Base-by-base conservation (phyloP, 2,113 vertebrate genomes). In the Tricholaema leucomelas region DNA sequence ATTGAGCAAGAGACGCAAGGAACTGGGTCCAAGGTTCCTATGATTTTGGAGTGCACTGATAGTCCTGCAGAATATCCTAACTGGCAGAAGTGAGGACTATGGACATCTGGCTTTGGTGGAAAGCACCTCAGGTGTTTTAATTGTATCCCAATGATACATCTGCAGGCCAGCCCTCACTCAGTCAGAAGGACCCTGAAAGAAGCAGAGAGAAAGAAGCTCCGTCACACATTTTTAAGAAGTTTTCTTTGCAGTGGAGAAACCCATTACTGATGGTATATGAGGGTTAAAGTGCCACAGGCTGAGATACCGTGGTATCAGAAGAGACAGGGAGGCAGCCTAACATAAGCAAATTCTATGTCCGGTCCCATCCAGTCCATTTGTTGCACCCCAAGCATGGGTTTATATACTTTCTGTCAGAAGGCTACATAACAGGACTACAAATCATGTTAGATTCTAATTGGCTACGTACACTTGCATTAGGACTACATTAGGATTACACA, bases 181-280 rank as follows among this genome's bases (percentile, higher is more conserved):
- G 10, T 40, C 56, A 74, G 36, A 70, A 63, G 3, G 11, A 9
- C 17, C 25, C 15, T 67, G 65, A 56, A 71, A 8, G 14, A 67
- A 42, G 10, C 8, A 71, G 17, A 15, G 7, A 55, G 9, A 56
- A 81, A 8, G 7, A 21, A 83, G 11, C 5, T 77, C 6, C 42
- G 10, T 63, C 36, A 18, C 16, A 3, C 0, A 19, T 73, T 16
- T 61, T 85, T 24, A 15, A 73, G n/a, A n/a, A 82, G 23, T 28
- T 63, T 13, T 13, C 17, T 40, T 74, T 52, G 36, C 1, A 1
- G 18, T 12, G 9, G 38, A 64, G 48, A 84, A 86, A 64, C 2
- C 5, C 7, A 1, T 10, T 55, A n/a, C 5, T 59, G 10, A 11
- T 81, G 23, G 13, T 13, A 56, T 24, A 24, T 12, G 21, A 0